Percentiles rank a stretch among this genome's conserved stretches.
Evolutionary conservation across 2,888 invertebrate genomes (phyloP).

Genomic region (Tineola bisselliella): DNA sequence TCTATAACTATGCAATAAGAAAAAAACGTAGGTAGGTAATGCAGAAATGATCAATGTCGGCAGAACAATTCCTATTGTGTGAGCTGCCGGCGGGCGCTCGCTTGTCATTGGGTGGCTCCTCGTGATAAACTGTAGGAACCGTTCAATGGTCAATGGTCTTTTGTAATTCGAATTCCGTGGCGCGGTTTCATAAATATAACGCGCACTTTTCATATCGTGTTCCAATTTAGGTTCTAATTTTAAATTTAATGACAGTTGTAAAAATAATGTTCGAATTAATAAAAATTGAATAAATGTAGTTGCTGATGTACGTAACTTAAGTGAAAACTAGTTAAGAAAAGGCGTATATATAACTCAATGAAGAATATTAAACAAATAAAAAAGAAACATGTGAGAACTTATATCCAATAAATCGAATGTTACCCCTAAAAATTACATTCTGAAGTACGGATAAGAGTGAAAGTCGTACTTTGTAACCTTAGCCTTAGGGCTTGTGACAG

Average conservation of each 20-base stretch:
- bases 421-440: background rate
- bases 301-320: too few relatives aligned
- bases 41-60: slow-evolving; percentile 26
- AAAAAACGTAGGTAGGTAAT: background rate
- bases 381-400: too few relatives aligned
- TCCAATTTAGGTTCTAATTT: too few relatives aligned
- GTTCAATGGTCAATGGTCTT: background rate
- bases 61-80: slow-evolving; percentile 56
- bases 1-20: background rate
- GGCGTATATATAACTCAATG: too few relatives aligned
- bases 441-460: background rate
- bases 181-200: too few relatives aligned
- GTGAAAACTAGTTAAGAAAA: too few relatives aligned
- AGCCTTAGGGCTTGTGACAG: slow-evolving; percentile 5
- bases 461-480: slow-evolving; percentile 1
- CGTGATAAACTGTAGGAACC: slow-evolving; percentile 2
- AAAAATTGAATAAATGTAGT: too few relatives aligned
- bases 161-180: background rate
- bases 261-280: too few relatives aligned
- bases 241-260: too few relatives aligned
- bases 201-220: too few relatives aligned
- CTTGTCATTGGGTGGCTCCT: slow-evolving; percentile 17
- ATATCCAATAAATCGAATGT: background rate
- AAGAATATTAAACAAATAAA: too few relatives aligned
- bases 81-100: slow-evolving; percentile 47